Conservation (phyloP, 2,888 invertebrate species). For the Frankliniella intonsa region DNA sequence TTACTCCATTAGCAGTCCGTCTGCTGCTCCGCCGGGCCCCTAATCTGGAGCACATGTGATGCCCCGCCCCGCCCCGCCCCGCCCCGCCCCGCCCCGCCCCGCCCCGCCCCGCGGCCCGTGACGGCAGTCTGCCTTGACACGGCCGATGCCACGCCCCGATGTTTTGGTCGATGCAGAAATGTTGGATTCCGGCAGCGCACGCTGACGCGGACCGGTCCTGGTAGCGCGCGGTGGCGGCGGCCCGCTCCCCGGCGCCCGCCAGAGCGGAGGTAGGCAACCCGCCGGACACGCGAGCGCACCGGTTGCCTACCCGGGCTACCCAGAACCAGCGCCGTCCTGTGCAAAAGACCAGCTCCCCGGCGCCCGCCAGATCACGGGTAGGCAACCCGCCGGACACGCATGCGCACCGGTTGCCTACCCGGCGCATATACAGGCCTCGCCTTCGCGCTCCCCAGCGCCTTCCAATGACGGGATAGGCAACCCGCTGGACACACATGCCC, state of each 20-base stretch:
- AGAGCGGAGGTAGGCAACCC: no score
- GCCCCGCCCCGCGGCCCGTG: not conserved
- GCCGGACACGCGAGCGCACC: no score
- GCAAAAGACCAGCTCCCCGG: not conserved
- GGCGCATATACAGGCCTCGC: no score
- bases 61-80: not conserved
- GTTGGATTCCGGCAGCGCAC: not conserved
- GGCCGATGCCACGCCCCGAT: not conserved
- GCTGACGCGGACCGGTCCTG: not conserved
- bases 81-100: not conserved
- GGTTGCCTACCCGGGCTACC: no score
- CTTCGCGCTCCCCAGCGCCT: not conserved
- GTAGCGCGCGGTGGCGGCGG: not conserved
- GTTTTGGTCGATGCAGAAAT: not conserved
- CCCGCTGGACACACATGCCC: not conserved
- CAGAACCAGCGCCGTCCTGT: no score
- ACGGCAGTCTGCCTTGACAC: constrained; percentile 6
- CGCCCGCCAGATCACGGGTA: no score
- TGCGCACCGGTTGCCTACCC: not conserved
- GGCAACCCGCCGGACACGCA: not conserved
- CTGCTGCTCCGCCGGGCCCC: no score
- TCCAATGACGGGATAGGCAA: not conserved
- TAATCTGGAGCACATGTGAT: no score
- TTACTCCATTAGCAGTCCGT: no score
- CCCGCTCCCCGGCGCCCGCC: not conserved